phyloP scores from a whole-genome alignment of 2,113 vertebrate genomes.

The Cavia aperea region DNA sequence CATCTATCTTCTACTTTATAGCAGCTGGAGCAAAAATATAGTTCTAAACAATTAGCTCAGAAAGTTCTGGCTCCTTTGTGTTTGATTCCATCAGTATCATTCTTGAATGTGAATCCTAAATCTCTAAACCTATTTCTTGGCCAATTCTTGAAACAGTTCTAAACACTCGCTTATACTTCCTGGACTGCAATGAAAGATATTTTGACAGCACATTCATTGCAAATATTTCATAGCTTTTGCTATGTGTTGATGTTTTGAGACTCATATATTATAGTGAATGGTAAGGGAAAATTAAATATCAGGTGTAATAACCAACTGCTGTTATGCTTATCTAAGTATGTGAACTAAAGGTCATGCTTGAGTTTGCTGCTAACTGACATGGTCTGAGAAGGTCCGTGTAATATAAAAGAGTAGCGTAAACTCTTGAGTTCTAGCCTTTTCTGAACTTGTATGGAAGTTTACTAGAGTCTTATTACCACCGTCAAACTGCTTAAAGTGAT shows the following conservation, averaged over 20 bases:
- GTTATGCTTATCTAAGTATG: neutral
- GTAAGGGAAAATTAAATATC: neutral
- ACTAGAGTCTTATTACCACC: neutral
- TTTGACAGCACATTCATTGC: slow-evolving; percentile 31
- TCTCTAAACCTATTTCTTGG: slow-evolving; percentile 32
- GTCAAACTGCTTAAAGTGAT: neutral
- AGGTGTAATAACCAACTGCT: neutral
- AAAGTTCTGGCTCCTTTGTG: slow-evolving; percentile 25
- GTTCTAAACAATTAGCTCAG: slow-evolving; percentile 69
- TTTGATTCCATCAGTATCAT: slow-evolving; percentile 31
- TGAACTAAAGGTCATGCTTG: neutral
- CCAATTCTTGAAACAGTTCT: slow-evolving; percentile 25
- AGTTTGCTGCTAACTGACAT: neutral
- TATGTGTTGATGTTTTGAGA: neutral
- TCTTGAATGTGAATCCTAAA: slow-evolving; percentile 45
- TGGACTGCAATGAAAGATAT: slow-evolving; percentile 10
- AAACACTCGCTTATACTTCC: slow-evolving; percentile 48
- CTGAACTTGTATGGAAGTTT: neutral
- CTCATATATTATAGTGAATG: slow-evolving; percentile 19
- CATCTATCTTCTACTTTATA: slow-evolving; percentile 62
- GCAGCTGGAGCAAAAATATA: slow-evolving; percentile 56
- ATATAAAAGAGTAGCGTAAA: neutral
- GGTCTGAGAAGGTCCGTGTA: neutral
- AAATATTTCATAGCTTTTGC: slow-evolving; percentile 1
- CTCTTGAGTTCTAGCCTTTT: neutral